Evolutionary conservation across 1,140 invertebrate genomes (phyloP), one percentile per base, ranked within the genome.

Genomic region (Trachymyrmex cornetzi): DNA sequence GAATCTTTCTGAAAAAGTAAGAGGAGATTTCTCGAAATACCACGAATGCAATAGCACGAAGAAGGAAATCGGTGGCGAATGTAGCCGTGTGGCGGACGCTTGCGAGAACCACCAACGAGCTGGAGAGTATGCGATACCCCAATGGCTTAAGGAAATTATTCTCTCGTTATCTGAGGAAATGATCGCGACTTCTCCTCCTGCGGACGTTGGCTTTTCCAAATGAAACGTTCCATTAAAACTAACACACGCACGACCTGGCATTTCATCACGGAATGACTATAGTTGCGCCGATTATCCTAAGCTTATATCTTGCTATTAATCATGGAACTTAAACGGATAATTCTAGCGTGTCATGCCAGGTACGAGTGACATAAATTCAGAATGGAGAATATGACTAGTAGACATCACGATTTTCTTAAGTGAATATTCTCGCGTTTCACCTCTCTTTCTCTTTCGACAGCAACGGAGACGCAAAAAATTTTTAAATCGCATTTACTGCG

Each of bases 81-180:
- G 34, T 12, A 75, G 16, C 38, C 38, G 57, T 57, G 44, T 48
- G 24, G 6, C 27, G 14, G n/a, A 77, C 85, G 75, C 87, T 86
- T 74, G 34, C 50, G 38, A 44, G 24, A 86, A 48, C 6, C n/a
- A 14, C 14, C 50, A 38, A 38, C 38, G 38, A 44, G 11, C 38
- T 44, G 14, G 74, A 6, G 24, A 80, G 12, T 12, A 4, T 4
- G 50, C 27, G 30, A 57, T n/a, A 77, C 3, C 5, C 24, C 44
- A 30, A 50, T 64, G 24, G 27, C 14, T 80, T 48, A 74, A 22
- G 14, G 19, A 69, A 48, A 86, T 85, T 69, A 57, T 77, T 59
- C 22, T 67, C 4, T 22, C 61, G 48, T 66, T 66, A 79, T 88
- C 64, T 59, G n/a, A 24, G 16, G 27, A 64, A 71, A 77, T 44